phyloP scores from a whole-genome alignment of 2,113 vertebrate genomes.

The Cinclus mexicanus region DNA sequence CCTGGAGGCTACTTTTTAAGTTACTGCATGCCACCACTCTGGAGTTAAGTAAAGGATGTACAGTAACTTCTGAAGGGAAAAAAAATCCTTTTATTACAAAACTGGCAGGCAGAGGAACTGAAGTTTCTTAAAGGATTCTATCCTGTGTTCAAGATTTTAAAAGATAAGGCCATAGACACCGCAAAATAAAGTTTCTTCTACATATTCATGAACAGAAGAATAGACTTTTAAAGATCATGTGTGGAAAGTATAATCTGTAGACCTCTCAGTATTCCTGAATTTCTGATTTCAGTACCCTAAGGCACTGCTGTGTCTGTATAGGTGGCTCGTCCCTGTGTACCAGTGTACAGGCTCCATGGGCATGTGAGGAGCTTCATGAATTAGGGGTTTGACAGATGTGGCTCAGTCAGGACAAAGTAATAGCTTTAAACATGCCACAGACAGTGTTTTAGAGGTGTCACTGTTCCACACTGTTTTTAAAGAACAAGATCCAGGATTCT shows the following conservation, averaged over 20 bases:
- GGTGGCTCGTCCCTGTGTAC: neutral
- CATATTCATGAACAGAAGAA: neutral
- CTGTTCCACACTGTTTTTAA: neutral
- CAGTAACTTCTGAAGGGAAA: neutral
- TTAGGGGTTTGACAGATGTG: neutral
- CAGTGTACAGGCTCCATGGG: neutral
- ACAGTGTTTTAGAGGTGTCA: neutral
- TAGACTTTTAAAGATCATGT: neutral
- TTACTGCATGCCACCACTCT: neutral
- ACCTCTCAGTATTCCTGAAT: neutral
- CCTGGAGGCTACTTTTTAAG: neutral
- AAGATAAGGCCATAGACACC: neutral
- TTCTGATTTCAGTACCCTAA: neutral
- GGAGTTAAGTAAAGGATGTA: neutral
- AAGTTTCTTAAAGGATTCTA: neutral
- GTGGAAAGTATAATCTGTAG: neutral
- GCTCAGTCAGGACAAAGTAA: neutral
- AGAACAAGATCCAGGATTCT: neutral
- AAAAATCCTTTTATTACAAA: neutral
- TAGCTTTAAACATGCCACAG: neutral
- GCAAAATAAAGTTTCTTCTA: neutral
- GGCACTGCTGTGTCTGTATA: neutral
- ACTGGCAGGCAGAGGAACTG: neutral
- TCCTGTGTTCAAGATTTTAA: neutral
- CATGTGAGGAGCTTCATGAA: neutral